Conservation (phyloP, 2,888 invertebrate genomes). For the Deilephila porcellus region DNA sequence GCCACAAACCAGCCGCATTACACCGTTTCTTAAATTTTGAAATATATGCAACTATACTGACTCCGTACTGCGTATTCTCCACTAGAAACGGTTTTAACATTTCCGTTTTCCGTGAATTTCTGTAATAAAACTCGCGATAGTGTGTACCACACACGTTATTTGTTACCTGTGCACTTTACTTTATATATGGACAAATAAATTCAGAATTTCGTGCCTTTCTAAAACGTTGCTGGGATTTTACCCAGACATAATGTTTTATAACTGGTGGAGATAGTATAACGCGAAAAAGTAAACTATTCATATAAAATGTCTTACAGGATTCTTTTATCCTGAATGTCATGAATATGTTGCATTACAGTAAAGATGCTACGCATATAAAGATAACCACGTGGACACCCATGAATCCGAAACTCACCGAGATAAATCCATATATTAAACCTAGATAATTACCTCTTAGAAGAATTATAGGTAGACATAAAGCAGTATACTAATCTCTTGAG, state of each 20-base stretch:
- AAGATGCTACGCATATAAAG: too few relatives aligned
- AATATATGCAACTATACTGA: neutral
- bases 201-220: neutral
- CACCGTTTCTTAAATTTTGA: neutral
- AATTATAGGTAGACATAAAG: too few relatives aligned
- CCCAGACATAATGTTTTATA: neutral
- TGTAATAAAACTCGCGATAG: neutral
- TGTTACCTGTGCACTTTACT: neutral
- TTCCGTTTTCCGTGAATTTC: neutral
- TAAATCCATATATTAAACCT: too few relatives aligned
- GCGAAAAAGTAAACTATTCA: too few relatives aligned
- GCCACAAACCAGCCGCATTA: neutral
- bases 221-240: neutral
- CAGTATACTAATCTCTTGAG: too few relatives aligned
- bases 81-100: conserved; percentile 2
- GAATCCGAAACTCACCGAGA: too few relatives aligned
- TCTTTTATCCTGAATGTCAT: too few relatives aligned
- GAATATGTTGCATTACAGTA: too few relatives aligned
- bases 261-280: neutral
- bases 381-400: too few relatives aligned
- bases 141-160: neutral
- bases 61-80: neutral
- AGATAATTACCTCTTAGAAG: too few relatives aligned
- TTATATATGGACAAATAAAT: conserved; percentile 6
- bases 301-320: too few relatives aligned